phyloP scores from a whole-genome alignment of 35 echinoderm and acorn worm genomes.

The Apostichopus parvimensis region DNA sequence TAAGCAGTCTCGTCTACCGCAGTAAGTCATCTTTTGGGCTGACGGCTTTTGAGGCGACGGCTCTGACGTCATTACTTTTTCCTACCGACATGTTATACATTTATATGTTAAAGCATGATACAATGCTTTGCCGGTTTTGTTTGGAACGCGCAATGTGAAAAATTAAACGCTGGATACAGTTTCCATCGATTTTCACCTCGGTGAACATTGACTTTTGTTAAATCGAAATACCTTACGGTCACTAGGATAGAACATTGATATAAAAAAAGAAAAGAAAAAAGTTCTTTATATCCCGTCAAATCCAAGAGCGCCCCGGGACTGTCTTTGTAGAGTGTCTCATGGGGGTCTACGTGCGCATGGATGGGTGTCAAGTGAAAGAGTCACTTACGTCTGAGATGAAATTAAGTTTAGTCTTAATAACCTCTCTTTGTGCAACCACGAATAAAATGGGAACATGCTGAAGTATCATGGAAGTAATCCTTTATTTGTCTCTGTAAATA shows the following conservation, averaged over 20 bases:
- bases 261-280: neutral
- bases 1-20: too few relatives aligned
- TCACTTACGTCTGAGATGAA: neutral
- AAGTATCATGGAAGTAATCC: too few relatives aligned
- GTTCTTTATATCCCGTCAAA: neutral
- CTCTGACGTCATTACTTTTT: neutral
- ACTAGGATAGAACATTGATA: neutral
- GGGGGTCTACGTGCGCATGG: conserved; percentile 9
- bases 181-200: conserved; percentile 43
- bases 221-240: conserved; percentile 36
- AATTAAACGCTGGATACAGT: neutral
- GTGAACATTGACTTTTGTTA: conserved; percentile 52
- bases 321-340: conserved; percentile 12
- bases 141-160: conserved; percentile 30
- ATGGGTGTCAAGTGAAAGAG: neutral
- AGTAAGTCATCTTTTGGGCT: too few relatives aligned
- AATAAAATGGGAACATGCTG: too few relatives aligned
- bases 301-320: conserved; percentile 24
- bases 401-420: too few relatives aligned
- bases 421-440: too few relatives aligned
- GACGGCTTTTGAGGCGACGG: too few relatives aligned
- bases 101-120: neutral
- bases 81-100: neutral
- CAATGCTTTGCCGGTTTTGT: neutral
- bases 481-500: too few relatives aligned